phyloP scores from a whole-genome alignment of 1,140 invertebrate species.

The Maconellicoccus hirsutus region DNA sequence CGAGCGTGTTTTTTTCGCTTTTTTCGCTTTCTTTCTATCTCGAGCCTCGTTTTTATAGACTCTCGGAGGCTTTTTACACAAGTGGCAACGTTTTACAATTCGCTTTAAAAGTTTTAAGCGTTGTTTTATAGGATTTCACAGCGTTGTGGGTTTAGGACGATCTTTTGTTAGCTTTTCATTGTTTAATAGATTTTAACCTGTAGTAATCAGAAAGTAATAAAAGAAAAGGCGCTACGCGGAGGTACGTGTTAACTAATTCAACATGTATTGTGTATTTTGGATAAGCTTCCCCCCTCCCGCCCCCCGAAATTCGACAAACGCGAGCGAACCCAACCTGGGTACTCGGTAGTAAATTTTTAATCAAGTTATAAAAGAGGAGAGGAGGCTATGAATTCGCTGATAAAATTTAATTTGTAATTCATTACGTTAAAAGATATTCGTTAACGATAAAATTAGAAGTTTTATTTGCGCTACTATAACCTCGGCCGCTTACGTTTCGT shows the following conservation, averaged over 20 bases:
- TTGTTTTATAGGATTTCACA: not conserved
- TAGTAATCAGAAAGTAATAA: not conserved
- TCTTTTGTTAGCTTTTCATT: constrained; percentile 4
- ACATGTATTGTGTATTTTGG: too few species aligned
- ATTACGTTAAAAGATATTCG: not conserved
- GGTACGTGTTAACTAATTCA: not conserved
- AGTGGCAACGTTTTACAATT: constrained; percentile 8
- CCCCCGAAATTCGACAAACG: not conserved
- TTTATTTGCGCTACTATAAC: too few species aligned
- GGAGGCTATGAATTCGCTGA: not conserved
- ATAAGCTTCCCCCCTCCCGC: too few species aligned
- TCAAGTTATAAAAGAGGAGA: not conserved
- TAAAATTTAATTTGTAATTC: constrained; percentile 1
- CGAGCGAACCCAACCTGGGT: not conserved
- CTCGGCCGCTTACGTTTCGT: too few species aligned
- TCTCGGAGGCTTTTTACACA: not conserved
- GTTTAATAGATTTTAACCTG: not conserved
- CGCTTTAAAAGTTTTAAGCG: constrained; percentile 3
- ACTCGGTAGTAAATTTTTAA: not conserved
- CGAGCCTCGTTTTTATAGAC: not conserved
- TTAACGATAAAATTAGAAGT: not conserved
- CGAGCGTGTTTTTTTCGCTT: not conserved
- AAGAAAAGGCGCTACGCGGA: not conserved
- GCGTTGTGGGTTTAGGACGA: not conserved
- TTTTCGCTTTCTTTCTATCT: not conserved